A percentile compares a stretch with the other conserved stretches of the same genome.
phyloP scores from a whole-genome alignment of 2,888 invertebrate genomes.

The Agrotis ipsilon region DNA sequence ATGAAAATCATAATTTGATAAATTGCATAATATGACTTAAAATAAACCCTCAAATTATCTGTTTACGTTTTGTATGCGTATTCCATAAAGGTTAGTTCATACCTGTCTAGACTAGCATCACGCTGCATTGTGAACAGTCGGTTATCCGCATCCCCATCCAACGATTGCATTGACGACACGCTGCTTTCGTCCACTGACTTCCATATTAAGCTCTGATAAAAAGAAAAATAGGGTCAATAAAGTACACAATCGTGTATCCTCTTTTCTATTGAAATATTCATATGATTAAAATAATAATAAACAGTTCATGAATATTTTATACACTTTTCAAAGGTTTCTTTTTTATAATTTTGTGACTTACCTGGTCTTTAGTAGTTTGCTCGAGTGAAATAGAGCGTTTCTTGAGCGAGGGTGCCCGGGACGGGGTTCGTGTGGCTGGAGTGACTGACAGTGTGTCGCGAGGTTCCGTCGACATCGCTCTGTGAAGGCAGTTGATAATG shows the following conservation, averaged over 20 bases:
- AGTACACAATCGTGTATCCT: no score
- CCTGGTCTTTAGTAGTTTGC: constrained; percentile 90
- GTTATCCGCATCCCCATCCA: constrained; percentile 93
- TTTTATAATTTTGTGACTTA: constrained; percentile 41
- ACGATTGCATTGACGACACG: constrained; percentile 95
- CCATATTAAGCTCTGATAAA: constrained; percentile 93
- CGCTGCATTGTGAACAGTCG: constrained; percentile 92
- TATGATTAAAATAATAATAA: no score
- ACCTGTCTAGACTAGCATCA: constrained; percentile 95
- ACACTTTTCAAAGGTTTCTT: neutral
- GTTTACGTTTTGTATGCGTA: neutral
- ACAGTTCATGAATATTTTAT: no score
- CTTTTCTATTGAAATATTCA: no score
- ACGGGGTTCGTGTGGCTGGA: constrained; percentile 78
- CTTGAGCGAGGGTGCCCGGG: constrained; percentile 87
- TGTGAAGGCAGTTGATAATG: constrained; percentile 55
- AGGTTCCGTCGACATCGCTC: constrained; percentile 89
- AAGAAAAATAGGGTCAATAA: neutral
- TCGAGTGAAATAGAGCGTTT: constrained; percentile 89
- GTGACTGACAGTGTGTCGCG: constrained; percentile 85
- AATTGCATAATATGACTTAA: no score
- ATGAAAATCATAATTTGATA: no score
- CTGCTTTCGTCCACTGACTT: constrained; percentile 96
- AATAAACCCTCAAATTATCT: no score
- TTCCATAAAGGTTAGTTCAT: neutral